Evolutionary conservation across 2,888 invertebrate genomes (phyloP).

Genomic region (Zygogramma bicolorata): DNA sequence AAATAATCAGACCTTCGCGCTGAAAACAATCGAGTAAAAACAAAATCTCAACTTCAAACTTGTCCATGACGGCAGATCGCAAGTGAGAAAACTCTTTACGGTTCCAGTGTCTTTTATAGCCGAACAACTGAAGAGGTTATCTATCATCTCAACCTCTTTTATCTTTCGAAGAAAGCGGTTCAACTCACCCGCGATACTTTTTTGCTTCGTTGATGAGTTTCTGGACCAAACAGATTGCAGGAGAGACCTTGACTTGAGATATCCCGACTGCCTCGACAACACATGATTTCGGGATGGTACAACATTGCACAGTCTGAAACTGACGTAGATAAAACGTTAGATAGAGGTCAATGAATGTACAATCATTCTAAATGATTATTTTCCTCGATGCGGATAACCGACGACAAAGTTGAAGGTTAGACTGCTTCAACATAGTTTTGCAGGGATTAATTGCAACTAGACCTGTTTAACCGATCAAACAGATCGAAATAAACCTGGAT

Average conservation of each 20-base stretch:
- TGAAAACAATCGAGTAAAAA: conserved; percentile 28
- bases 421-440: too few relatives aligned
- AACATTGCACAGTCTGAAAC: conserved; percentile 26
- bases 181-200: conserved; percentile 44
- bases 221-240: conserved; percentile 34
- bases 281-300: conserved; percentile 25
- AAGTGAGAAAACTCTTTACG: background rate
- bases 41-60: conserved; percentile 30
- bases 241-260: conserved; percentile 24
- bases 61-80: conserved; percentile 22
- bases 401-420: too few relatives aligned
- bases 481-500: too few relatives aligned
- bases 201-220: conserved; percentile 40
- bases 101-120: conserved; percentile 20
- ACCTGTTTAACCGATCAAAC: too few relatives aligned
- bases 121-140: conserved; percentile 35
- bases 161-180: conserved; percentile 31
- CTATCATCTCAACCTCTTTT: conserved; percentile 35
- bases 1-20: conserved; percentile 32
- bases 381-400: too few relatives aligned
- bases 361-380: too few relatives aligned
- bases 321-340: too few relatives aligned
- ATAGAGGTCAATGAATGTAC: too few relatives aligned
- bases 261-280: background rate
- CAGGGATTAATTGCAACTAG: too few relatives aligned